A percentile compares a stretch with the other conserved stretches of the same genome.
These are phyloP conservation scores for Ochropacha duplaris DNA, from an alignment of 2,888 invertebrate genomes.

Conservation along the genomic window DNA sequence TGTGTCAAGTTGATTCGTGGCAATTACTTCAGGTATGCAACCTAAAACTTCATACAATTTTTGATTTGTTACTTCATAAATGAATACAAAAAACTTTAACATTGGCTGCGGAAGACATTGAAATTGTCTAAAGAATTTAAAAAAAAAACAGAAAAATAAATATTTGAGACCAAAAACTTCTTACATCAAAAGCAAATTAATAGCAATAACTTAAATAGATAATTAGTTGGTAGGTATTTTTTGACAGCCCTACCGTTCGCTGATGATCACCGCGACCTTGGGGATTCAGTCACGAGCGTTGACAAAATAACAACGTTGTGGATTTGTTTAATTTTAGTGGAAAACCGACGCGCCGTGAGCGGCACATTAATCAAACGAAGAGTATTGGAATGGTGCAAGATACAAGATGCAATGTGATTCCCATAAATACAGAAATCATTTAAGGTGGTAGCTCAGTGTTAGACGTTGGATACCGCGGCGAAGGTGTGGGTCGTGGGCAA, in stretches of 20 bases:
- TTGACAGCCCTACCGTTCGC: constrained; percentile 45
- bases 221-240: not conserved
- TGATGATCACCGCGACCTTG: constrained; percentile 59
- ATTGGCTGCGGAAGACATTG: too few species aligned
- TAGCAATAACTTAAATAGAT: not conserved
- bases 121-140: too few species aligned
- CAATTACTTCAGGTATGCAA: not conserved
- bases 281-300: constrained; percentile 65
- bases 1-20: not conserved
- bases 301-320: constrained; percentile 63
- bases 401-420: not conserved
- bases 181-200: too few species aligned
- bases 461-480: too few species aligned
- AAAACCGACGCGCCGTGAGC: constrained; percentile 58
- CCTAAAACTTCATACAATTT: not conserved
- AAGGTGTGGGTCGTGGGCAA: too few species aligned
- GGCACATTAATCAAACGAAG: constrained; percentile 51
- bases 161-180: too few species aligned
- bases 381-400: constrained; percentile 11
- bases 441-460: too few species aligned
- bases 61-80: too few species aligned
- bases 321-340: constrained; percentile 70
- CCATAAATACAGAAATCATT: not conserved
- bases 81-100: too few species aligned
- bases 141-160: too few species aligned